A percentile compares a stretch with the other conserved stretches of the same genome.
Evolutionary conservation across 2,113 vertebrate genomes (phyloP).

Genomic region (Pogona vitticeps): DNA sequence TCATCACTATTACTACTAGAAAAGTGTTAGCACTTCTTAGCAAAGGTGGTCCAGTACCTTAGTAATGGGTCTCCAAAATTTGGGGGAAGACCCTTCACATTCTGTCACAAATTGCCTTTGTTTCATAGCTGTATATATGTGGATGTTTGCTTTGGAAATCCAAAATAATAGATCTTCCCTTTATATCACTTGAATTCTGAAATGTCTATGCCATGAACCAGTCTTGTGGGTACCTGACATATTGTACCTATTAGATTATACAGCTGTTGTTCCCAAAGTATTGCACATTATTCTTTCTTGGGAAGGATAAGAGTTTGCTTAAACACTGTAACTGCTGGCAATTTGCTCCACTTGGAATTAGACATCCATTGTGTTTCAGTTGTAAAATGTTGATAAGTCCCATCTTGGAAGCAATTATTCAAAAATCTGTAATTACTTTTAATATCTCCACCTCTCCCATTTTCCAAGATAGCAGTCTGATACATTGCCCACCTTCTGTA

Average conservation of each 20-base stretch:
- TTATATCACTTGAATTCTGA: background rate
- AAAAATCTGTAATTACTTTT: slow-evolving; percentile 32
- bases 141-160: background rate
- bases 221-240: background rate
- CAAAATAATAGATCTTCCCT: background rate
- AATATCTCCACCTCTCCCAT: slow-evolving; percentile 42
- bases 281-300: background rate
- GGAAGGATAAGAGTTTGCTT: slow-evolving; percentile 9
- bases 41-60: too few species aligned
- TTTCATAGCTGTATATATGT: background rate
- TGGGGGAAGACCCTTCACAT: too few species aligned
- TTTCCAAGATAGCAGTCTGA: slow-evolving; percentile 47
- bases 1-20: background rate
- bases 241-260: background rate
- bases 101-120: too few species aligned
- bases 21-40: background rate
- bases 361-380: slow-evolving; percentile 20
- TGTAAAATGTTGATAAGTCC: slow-evolving; percentile 40
- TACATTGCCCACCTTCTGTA: slow-evolving; percentile 49
- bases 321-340: background rate
- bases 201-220: background rate
- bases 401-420: slow-evolving; percentile 39
- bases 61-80: too few species aligned
- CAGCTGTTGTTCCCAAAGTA: slow-evolving; percentile 26
- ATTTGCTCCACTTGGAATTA: slow-evolving; percentile 37